Conservation (phyloP, 1,140 invertebrate species). For the Asbolus verrucosus region DNA sequence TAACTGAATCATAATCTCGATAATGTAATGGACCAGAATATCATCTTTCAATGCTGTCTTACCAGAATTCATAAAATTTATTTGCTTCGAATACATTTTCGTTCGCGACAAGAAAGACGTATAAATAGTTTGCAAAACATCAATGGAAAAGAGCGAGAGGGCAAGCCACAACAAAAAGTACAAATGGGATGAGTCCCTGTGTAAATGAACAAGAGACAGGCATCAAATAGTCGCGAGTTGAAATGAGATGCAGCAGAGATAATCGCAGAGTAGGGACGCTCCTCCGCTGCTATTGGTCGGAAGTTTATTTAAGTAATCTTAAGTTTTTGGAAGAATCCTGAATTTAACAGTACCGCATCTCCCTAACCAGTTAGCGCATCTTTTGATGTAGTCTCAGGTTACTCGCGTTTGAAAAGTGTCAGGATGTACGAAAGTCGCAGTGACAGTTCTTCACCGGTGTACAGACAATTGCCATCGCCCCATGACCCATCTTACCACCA, state of each 20-base stretch:
- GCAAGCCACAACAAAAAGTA: constrained; percentile 28
- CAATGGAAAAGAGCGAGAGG: constrained; percentile 36
- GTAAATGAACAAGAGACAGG: constrained; percentile 20
- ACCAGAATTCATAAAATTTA: neutral
- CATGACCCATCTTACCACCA: constrained; percentile 55
- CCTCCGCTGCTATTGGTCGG: constrained; percentile 50
- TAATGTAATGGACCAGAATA: neutral
- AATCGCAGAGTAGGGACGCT: constrained; percentile 23
- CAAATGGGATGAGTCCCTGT: constrained; percentile 41
- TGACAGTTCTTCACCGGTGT: constrained; percentile 56
- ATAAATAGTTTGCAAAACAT: constrained; percentile 36
- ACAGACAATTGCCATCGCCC: constrained; percentile 40
- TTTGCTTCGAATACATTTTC: neutral
- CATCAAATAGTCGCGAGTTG: neutral
- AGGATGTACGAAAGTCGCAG: constrained; percentile 58
- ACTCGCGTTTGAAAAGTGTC: too few relatives aligned
- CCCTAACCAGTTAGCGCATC: constrained; percentile 20
- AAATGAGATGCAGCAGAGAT: constrained; percentile 17
- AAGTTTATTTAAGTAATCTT: constrained; percentile 51
- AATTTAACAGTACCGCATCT: constrained; percentile 47
- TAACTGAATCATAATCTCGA: constrained; percentile 9
- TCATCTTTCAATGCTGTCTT: neutral
- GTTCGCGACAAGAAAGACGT: constrained; percentile 13
- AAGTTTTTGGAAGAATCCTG: constrained; percentile 50
- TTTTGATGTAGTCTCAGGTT: constrained; percentile 36